Percentiles rank a stretch among this genome's conserved stretches.
phyloP scores from a whole-genome alignment of 2,888 invertebrate genomes.

The Limulus polyphemus region DNA sequence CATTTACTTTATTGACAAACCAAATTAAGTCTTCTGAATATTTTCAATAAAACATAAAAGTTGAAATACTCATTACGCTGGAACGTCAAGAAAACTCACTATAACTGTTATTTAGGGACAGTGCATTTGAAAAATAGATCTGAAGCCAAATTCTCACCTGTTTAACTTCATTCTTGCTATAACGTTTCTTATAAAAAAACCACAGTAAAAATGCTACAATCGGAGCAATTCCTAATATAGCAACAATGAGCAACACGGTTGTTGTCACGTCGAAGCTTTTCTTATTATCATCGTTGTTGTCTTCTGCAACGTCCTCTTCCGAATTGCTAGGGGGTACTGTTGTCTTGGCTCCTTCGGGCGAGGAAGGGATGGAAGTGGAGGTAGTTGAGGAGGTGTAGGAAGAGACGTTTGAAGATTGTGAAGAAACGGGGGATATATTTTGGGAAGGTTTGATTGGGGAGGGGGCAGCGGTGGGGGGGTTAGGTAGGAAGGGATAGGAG shows the following conservation, averaged over 20 bases:
- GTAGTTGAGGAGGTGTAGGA: neutral
- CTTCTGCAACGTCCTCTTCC: neutral
- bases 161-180: conserved; percentile 10
- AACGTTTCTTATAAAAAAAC: conserved; percentile 11
- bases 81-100: too few species aligned
- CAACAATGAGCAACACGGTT: conserved; percentile 16
- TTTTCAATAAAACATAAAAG: too few species aligned
- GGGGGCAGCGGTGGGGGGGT: conserved; percentile 10
- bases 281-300: neutral
- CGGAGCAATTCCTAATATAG: conserved; percentile 19
- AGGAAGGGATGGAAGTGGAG: neutral
- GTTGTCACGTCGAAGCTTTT: conserved; percentile 4
- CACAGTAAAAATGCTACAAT: conserved; percentile 15
- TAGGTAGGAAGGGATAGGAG: conserved; percentile 7
- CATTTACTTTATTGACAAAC: too few species aligned
- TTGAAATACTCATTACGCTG: too few species aligned
- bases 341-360: neutral
- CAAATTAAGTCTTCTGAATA: too few species aligned
- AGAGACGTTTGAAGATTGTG: conserved; percentile 5
- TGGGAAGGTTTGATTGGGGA: neutral
- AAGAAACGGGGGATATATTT: conserved; percentile 1
- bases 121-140: too few species aligned
- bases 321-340: too few species aligned
- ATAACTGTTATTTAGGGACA: too few species aligned
- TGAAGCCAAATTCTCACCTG: conserved; percentile 4